Percentiles rank a stretch among this genome's conserved stretches.
Conservation (phyloP, 2,888 invertebrate species). For the Lasioglossum pauxillum region DNA sequence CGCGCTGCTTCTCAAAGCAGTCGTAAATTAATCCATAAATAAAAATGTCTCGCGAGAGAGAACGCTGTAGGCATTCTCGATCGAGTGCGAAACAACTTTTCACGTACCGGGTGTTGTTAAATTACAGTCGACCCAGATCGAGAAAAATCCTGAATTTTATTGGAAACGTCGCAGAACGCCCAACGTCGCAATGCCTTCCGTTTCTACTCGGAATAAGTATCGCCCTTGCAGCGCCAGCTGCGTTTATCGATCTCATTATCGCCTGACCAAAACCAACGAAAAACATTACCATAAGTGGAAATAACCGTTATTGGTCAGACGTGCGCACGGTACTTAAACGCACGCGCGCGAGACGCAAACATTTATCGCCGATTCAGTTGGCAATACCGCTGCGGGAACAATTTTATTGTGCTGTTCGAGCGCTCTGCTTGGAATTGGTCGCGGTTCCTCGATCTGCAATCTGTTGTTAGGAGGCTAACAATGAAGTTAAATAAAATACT, state of each 20-base stretch:
- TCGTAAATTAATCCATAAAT: slow-evolving; percentile 8
- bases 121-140: not conserved
- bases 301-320: slow-evolving; percentile 7
- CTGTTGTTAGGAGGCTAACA: no score
- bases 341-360: not conserved
- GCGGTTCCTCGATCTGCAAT: no score
- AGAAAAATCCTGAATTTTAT: not conserved
- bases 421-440: no score
- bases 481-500: no score
- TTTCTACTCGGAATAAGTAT: not conserved
- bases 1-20: not conserved
- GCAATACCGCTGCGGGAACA: not conserved
- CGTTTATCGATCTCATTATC: slow-evolving; percentile 3
- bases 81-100: not conserved
- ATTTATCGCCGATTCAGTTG: not conserved
- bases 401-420: not conserved
- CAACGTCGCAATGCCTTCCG: not conserved
- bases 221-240: not conserved
- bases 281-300: slow-evolving; percentile 11
- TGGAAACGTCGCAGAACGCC: not conserved
- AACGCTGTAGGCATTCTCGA: not conserved
- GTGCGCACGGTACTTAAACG: not conserved
- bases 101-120: not conserved
- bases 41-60: not conserved
- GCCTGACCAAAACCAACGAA: not conserved